Percentiles rank a stretch among this genome's conserved stretches.
These are phyloP conservation scores for Chaetophractus vellerosus DNA, from an alignment of 2,797 vertebrate species.

Conservation along the genomic window DNA sequence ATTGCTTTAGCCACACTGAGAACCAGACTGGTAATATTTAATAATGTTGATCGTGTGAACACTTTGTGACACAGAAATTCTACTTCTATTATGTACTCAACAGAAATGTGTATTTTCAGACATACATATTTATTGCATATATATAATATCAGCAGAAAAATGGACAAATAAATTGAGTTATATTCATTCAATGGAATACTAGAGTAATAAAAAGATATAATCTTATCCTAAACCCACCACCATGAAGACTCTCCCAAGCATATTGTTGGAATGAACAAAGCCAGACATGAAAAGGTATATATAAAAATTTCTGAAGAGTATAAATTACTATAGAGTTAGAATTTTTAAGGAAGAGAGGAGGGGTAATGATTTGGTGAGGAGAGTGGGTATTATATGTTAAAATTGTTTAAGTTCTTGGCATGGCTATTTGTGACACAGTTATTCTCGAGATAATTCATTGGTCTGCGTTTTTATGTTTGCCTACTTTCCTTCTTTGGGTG, in stretches of 20 bases:
- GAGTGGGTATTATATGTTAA: neutral
- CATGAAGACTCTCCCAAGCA: neutral
- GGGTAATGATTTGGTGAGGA: neutral
- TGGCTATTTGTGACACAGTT: too few species aligned
- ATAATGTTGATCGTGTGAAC: neutral
- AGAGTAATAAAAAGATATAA: neutral
- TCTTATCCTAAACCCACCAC: neutral
- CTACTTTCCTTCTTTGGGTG: neutral
- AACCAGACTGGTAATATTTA: neutral
- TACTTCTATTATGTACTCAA: neutral
- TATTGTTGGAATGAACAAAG: neutral
- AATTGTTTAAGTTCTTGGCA: neutral
- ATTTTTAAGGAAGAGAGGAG: neutral
- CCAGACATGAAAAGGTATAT: neutral
- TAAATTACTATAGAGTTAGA: neutral
- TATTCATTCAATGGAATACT: neutral
- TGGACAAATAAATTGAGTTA: neutral
- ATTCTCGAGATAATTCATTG: neutral
- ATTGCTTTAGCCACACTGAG: neutral
- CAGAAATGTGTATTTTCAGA: neutral
- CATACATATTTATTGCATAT: too few species aligned
- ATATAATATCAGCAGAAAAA: neutral
- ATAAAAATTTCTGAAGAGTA: neutral
- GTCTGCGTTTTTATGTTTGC: neutral
- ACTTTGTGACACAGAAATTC: neutral